phyloP scores from a whole-genome alignment of 2,797 vertebrate genomes.

The Trichosurus vulpecula region DNA sequence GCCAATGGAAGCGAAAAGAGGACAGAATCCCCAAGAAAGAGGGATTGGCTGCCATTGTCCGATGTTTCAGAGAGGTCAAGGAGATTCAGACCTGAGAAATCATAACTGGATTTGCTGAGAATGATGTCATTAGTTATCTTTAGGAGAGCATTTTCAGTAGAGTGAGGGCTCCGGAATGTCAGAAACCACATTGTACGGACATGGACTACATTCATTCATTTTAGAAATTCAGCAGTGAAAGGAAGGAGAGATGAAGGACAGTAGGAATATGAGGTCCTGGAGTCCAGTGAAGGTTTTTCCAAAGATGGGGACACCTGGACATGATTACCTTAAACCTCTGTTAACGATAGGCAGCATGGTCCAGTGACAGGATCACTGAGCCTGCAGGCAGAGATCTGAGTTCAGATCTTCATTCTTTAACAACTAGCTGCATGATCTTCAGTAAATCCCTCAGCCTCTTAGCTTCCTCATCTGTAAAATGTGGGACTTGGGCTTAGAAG shows the following conservation, averaged over 20 bases:
- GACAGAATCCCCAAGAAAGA: background rate
- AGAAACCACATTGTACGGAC: background rate
- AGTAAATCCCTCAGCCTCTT: background rate
- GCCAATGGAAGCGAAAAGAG: background rate
- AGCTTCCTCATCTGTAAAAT: background rate
- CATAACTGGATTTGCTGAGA: background rate
- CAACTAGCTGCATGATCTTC: background rate
- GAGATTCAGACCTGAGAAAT: background rate
- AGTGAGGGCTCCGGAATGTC: background rate
- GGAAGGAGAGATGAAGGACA: background rate
- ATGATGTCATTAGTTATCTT: background rate
- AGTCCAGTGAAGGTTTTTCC: background rate
- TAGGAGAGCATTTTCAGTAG: background rate
- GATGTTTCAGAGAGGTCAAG: background rate
- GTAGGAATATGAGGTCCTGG: background rate
- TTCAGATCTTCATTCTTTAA: background rate
- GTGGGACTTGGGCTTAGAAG: background rate
- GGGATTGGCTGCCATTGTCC: background rate
- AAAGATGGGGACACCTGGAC: background rate
- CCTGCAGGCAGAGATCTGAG: background rate
- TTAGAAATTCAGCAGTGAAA: background rate
- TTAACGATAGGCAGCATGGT: background rate
- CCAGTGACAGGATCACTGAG: background rate
- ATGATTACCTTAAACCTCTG: background rate
- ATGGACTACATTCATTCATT: background rate